Conservation (phyloP, 2,113 vertebrate genomes). For the Martes martes region DNA sequence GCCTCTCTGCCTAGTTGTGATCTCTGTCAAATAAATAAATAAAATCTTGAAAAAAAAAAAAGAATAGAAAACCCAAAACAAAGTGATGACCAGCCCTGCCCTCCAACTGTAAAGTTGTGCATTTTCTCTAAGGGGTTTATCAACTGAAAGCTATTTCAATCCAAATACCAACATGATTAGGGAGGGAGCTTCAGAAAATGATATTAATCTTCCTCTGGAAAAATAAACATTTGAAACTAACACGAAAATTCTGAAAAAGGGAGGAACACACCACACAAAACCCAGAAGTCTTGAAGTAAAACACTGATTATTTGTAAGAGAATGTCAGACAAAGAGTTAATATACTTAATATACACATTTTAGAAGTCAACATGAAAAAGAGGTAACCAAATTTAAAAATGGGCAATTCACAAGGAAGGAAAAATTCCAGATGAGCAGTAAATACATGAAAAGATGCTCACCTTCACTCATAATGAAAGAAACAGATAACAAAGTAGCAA, state of each 20-base stretch:
- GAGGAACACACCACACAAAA: background rate
- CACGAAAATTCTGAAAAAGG: conserved; percentile 22
- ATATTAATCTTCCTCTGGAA: conserved; percentile 1
- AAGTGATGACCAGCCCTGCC: background rate
- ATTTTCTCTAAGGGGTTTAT: background rate
- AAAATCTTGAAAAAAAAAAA: too few species aligned
- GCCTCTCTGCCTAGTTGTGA: too few species aligned
- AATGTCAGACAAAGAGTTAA: background rate
- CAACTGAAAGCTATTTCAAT: background rate
- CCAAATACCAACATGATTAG: background rate
- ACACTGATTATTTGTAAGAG: background rate
- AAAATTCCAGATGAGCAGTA: background rate
- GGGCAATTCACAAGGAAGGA: background rate
- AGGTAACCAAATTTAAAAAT: background rate
- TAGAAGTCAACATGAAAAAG: background rate
- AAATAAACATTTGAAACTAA: conserved; percentile 32
- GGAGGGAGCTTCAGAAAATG: background rate
- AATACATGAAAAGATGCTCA: conserved; percentile 2
- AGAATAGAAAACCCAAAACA: background rate
- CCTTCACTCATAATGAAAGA: background rate
- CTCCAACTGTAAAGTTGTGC: background rate
- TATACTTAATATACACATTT: background rate
- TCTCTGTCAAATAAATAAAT: too few species aligned
- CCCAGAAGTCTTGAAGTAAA: background rate
- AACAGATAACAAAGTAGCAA: background rate